Base-by-base conservation (phyloP, 2,113 vertebrate species). In the Pitta sordida region DNA sequence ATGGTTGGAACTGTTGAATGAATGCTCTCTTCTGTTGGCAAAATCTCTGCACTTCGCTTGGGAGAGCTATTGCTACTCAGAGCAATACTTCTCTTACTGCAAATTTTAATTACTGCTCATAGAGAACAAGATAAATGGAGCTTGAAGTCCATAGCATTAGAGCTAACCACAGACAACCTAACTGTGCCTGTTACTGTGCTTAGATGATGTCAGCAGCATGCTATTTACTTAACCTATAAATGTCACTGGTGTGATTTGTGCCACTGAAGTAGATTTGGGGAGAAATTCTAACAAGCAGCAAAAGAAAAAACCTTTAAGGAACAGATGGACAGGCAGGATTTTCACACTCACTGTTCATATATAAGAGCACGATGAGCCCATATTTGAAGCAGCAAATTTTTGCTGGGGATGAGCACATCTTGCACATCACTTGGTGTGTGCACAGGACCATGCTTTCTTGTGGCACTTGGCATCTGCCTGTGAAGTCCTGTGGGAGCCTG, bases 141-240 rank as follows among this genome's bases (percentile, higher is more conserved):
- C 53, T 78, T 48, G 37, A 94, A 78, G 73, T 77, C 91, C 53
- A 39, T 6, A 84, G 71, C 7, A 12, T 74, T 83, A 91, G 90
- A 92, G 15, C 30, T 56, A 53, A 86, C 84, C 65, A 75, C 39
- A 90, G 87, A 53, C 77, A 94, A 79, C 65, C 9, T 76, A 73
- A 67, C 17, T 15, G 41, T 58, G 86, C 74, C 95, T 92, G 86
- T 88, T 93, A 93, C 56, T 87, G 67, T 90, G 92, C 91, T 95
- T 93, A 95, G 90, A 53, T 91, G 83, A 94, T 95, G 86, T 95
- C 91, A 95, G 76, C 86, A 77, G 46, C 78, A 51, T 79, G 49
- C 74, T 93, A 86, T 86, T 93, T 91, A 86, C 83, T 94, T 84
- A 86, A 77, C 75, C 81, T 93, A 80, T 91, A 92, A 89, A 93